Evolutionary conservation across 2,113 vertebrate genomes (phyloP), one percentile per base, ranked within the genome.

Genomic region (Chionomys nivalis): DNA sequence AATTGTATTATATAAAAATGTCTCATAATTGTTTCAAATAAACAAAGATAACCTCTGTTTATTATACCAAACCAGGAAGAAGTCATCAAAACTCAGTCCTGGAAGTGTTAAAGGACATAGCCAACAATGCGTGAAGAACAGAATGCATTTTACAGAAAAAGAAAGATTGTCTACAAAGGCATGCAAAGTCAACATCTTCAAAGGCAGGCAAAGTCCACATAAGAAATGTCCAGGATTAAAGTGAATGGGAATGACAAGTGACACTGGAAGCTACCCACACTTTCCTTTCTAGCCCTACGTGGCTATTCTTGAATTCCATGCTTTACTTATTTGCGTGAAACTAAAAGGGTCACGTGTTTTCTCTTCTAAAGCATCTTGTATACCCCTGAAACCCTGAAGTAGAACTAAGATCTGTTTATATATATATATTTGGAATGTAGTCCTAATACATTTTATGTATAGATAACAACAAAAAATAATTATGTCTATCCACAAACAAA

Each of bases 21-120:
- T 76, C 33, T 96, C 26, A 36, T 66, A 85, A 89, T 58, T 89
- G 33, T 55, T 95, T 79, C 42, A 91, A 93, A 86, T 65, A 77
- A 86, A 73, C 52, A 73, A 79, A 90, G 77, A 11, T 42, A 79
- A 76, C 7, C 65, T 23, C 39, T 85, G 52, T 42, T 39, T n/a
- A 94, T 13, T 90, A 76, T 42, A 52, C 9, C 93, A 94, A 90
- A 78, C 61, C 36, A 81, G 87, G 39, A 91, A 81, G 49, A 88
- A 72, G 33, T 70, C 78, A 33, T 36, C 13, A 8, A n/a, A 96
- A 58, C 24, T 93, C 52, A 76, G 68, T 16, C 23, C 77, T 42
- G 33, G 21, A 90, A 75, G 72, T 36, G 13, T 73, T 13, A 39
- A 44, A 44, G 73, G 31, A 44, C 63, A 55, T 58, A 58, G 58